Evolutionary conservation across 2,888 invertebrate species (phyloP).

Genomic region (Kuschelorhynchus macadamiae): DNA sequence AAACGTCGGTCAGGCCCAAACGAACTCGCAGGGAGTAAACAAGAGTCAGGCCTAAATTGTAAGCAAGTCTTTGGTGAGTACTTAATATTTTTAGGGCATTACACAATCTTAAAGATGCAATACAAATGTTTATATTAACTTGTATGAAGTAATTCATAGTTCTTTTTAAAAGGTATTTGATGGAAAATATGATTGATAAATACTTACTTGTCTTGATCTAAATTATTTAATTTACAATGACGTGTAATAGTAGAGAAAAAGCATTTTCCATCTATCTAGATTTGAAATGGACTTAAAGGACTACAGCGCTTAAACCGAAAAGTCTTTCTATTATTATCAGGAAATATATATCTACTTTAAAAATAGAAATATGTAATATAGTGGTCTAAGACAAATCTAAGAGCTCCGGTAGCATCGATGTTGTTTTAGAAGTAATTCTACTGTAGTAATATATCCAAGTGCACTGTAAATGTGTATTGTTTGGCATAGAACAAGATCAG

Average conservation of each 20-base stretch:
- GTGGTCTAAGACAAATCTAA: constrained; percentile 11
- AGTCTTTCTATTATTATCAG: constrained; percentile 26
- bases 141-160: too few relatives aligned
- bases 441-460: not conserved
- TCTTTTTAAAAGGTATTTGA: too few relatives aligned
- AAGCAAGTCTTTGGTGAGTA: constrained; percentile 40
- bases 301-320: constrained; percentile 16
- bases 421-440: constrained; percentile 19
- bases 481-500: not conserved
- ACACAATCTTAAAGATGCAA: constrained; percentile 28
- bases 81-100: constrained; percentile 42
- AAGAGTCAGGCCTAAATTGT: constrained; percentile 5
- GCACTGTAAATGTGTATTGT: constrained; percentile 1
- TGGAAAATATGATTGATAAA: too few relatives aligned
- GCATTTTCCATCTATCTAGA: too few relatives aligned
- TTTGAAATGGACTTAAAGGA: too few relatives aligned
- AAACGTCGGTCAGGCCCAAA: constrained; percentile 42
- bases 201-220: too few relatives aligned
- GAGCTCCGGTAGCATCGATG: constrained; percentile 14
- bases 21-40: constrained; percentile 72
- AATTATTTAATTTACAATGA: too few relatives aligned
- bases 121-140: constrained; percentile 7
- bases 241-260: too few relatives aligned
- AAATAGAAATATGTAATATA: constrained; percentile 1
- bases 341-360: constrained; percentile 18